phyloP scores from a whole-genome alignment of 2,888 invertebrate genomes.

The Lasioglossum lativentre region DNA sequence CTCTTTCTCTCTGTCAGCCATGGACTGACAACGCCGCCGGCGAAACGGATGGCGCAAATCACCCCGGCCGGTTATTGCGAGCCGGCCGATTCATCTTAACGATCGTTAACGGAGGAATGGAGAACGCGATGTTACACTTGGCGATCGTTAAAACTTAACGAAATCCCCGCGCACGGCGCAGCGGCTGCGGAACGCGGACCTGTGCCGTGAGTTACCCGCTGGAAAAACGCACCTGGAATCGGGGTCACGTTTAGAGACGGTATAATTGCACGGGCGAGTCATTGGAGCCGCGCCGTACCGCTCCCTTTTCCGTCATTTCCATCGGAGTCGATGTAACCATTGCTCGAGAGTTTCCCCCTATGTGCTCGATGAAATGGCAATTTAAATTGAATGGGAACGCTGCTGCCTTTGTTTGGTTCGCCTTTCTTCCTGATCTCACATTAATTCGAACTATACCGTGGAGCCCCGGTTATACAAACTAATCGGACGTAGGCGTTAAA shows the following conservation, averaged over 20 bases:
- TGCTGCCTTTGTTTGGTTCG: background rate
- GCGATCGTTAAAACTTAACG: constrained; percentile 73
- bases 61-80: constrained; percentile 49
- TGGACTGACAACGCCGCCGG: constrained; percentile 43
- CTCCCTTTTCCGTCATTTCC: constrained; percentile 1
- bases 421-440: background rate
- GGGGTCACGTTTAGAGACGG: constrained; percentile 27
- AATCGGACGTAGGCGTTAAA: background rate
- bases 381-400: background rate
- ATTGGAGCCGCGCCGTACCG: background rate
- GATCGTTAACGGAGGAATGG: constrained; percentile 64
- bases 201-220: constrained; percentile 21
- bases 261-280: constrained; percentile 53
- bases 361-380: constrained; percentile 8
- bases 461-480: background rate
- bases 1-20: constrained; percentile 11
- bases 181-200: constrained; percentile 22
- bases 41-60: constrained; percentile 63
- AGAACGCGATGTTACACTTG: constrained; percentile 71
- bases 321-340: background rate
- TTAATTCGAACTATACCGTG: background rate
- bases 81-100: constrained; percentile 66
- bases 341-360: background rate
- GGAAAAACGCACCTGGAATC: constrained; percentile 33
- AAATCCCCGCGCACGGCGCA: constrained; percentile 50